A percentile compares a stretch with the other conserved stretches of the same genome.
Evolutionary conservation across 2,888 invertebrate genomes (phyloP).

Genomic region (Erpobdella octoculata): DNA sequence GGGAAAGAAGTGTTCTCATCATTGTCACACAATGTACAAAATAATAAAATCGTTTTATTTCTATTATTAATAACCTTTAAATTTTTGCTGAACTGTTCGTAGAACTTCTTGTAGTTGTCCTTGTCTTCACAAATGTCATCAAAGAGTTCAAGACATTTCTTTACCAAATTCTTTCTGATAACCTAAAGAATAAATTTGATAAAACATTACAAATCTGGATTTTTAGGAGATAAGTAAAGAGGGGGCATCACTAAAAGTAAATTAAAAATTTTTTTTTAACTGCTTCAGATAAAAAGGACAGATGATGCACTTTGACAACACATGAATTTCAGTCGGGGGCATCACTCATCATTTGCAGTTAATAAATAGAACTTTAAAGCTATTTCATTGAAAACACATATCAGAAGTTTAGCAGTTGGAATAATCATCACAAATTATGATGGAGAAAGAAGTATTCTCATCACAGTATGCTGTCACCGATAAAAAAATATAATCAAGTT

Average conservation of each 20-base stretch:
- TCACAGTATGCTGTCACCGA: too few species aligned
- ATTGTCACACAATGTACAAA: not conserved
- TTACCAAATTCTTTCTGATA: slow-evolving; percentile 94
- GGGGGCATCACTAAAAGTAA: too few species aligned
- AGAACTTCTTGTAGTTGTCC: slow-evolving; percentile 95
- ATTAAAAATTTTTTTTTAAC: too few species aligned
- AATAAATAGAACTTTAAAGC: too few species aligned
- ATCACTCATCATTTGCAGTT: slow-evolving; percentile 5
- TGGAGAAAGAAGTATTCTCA: too few species aligned
- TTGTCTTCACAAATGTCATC: slow-evolving; percentile 92
- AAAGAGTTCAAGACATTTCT: slow-evolving; percentile 93
- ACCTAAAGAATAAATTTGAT: slow-evolving; percentile 57
- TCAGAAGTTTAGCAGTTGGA: too few species aligned
- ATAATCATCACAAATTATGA: too few species aligned
- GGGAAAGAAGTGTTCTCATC: slow-evolving; percentile 28
- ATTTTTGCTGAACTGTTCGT: slow-evolving; percentile 95
- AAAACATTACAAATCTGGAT: not conserved
- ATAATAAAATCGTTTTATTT: not conserved
- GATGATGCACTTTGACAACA: too few species aligned
- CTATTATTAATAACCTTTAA: slow-evolving; percentile 59
- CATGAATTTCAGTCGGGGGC: slow-evolving; percentile 9
- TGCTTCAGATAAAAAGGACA: not conserved
- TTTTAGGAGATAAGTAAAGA: not conserved
- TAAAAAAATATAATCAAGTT: not conserved
- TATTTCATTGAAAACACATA: too few species aligned